phyloP scores from a whole-genome alignment of 2,113 vertebrate genomes.

The Synodontis membranacea region DNA sequence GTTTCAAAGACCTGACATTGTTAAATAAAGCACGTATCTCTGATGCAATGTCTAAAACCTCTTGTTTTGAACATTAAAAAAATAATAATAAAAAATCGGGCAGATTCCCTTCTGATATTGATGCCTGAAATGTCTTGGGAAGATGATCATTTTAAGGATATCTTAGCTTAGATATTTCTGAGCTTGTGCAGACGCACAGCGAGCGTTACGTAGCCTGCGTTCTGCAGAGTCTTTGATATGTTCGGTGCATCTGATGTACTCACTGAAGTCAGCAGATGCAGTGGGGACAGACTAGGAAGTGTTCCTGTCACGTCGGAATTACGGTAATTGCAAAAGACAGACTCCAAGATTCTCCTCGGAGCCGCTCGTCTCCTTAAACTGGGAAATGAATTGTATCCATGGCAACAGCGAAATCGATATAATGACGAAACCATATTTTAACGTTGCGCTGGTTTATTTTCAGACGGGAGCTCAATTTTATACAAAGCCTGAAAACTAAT shows the following conservation, averaged over 20 bases:
- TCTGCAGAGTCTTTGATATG: constrained; percentile 7
- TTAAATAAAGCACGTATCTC: neutral
- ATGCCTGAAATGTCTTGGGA: neutral
- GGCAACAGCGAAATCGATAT: neutral
- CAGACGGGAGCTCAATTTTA: neutral
- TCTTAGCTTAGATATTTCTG: neutral
- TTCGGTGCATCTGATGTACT: neutral
- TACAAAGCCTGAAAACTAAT: neutral
- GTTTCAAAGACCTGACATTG: neutral
- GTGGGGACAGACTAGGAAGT: neutral
- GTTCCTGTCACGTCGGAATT: neutral
- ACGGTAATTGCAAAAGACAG: neutral
- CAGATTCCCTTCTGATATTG: neutral
- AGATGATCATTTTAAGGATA: neutral
- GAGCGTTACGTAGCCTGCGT: neutral
- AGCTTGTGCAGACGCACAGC: neutral
- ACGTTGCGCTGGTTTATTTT: neutral
- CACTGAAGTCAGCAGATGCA: constrained; percentile 13
- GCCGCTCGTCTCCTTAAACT: neutral
- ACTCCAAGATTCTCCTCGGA: neutral
- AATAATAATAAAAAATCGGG: neutral
- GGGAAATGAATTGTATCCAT: neutral
- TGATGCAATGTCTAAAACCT: neutral
- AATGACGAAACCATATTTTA: neutral
- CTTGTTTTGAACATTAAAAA: neutral